Percentiles rank a stretch among this genome's conserved stretches.
phyloP scores from a whole-genome alignment of 2,797 vertebrate species.

The Aplochiton taeniatus region DNA sequence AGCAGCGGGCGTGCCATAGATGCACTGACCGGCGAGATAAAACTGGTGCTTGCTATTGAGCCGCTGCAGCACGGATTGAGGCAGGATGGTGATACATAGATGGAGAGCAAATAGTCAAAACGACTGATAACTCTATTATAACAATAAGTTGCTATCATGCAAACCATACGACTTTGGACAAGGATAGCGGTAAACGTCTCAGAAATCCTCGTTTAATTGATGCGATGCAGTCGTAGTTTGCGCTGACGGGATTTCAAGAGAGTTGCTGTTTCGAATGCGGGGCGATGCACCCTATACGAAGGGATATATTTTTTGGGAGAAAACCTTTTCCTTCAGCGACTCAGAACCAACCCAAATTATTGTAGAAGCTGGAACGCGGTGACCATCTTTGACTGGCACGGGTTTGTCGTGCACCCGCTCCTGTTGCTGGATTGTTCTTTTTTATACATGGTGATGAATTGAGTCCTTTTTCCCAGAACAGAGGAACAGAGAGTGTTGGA shows the following conservation, averaged over 20 bases:
- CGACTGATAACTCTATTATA: constrained; percentile 12
- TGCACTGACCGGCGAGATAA: constrained; percentile 53
- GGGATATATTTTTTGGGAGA: constrained; percentile 57
- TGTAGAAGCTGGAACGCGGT: constrained; percentile 54
- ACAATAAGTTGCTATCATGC: no score
- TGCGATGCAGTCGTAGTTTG: constrained; percentile 65
- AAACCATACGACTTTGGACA: no score
- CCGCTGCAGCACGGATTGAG: constrained; percentile 54
- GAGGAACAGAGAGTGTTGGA: constrained; percentile 56
- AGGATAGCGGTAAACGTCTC: constrained; percentile 21
- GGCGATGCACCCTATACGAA: constrained; percentile 69
- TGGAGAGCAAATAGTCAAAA: constrained; percentile 12
- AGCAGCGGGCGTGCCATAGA: constrained; percentile 65
- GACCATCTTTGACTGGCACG: constrained; percentile 45
- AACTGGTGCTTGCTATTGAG: constrained; percentile 52
- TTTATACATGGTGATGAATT: constrained; percentile 58
- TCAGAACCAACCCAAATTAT: constrained; percentile 45
- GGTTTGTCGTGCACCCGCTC: constrained; percentile 51
- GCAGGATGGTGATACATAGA: constrained; percentile 1
- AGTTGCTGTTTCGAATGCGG: constrained; percentile 61
- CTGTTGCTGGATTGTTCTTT: constrained; percentile 62
- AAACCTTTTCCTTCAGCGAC: constrained; percentile 42
- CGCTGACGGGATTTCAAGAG: constrained; percentile 61
- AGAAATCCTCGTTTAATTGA: constrained; percentile 42
- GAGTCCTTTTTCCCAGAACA: constrained; percentile 61